phyloP scores from a whole-genome alignment of 2,797 vertebrate genomes.

The Rhinella marina region DNA sequence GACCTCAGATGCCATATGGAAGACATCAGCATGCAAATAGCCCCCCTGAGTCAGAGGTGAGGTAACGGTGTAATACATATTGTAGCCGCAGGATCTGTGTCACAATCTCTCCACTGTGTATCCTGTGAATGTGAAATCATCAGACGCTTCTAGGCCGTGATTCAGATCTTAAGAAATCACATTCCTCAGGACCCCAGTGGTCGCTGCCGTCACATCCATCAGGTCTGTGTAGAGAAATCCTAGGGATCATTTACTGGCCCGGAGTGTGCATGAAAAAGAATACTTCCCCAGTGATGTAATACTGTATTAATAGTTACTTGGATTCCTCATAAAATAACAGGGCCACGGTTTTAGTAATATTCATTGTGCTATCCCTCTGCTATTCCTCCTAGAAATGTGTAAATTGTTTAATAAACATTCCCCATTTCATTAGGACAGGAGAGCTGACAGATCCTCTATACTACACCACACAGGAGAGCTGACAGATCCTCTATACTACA shows the following conservation, averaged over 20 bases:
- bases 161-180: not conserved
- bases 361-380: too few relatives aligned
- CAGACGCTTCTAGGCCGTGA: not conserved
- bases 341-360: too few relatives aligned
- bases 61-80: constrained; percentile 22
- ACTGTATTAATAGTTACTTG: not conserved
- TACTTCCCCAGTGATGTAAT: not conserved
- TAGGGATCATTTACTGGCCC: too few relatives aligned
- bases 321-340: too few relatives aligned
- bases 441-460: too few relatives aligned
- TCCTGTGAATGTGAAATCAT: not conserved
- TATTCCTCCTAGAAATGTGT: not conserved
- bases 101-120: not conserved
- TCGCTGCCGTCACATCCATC: not conserved
- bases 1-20: constrained; percentile 46
- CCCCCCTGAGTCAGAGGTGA: constrained; percentile 51
- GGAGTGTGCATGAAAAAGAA: too few relatives aligned
- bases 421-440: not conserved
- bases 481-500: too few relatives aligned
- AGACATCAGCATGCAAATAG: constrained; percentile 44
- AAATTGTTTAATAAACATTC: not conserved
- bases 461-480: too few relatives aligned
- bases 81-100: constrained; percentile 4
- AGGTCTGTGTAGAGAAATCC: too few relatives aligned
- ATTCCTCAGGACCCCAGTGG: not conserved